Conservation (phyloP, 1,140 invertebrate species). For the Epicauta chinensis region DNA sequence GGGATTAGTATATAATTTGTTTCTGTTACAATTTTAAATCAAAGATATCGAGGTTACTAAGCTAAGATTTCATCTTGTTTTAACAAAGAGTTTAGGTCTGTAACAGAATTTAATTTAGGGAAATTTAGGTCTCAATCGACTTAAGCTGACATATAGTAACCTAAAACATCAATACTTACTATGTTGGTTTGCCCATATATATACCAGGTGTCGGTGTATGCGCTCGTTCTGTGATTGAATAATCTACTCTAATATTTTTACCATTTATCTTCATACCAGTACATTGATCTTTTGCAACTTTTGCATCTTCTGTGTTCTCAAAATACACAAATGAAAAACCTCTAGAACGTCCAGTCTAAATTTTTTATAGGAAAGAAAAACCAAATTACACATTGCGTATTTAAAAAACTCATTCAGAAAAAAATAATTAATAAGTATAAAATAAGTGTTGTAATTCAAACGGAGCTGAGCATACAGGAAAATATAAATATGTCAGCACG, state of each 20-base stretch:
- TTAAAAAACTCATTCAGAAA: no score
- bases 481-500: conserved; percentile 17
- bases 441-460: conserved; percentile 14
- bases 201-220: conserved; percentile 97
- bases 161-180: conserved; percentile 46
- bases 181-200: conserved; percentile 92
- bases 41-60: no score
- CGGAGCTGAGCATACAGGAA: conserved; percentile 19
- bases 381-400: no score
- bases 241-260: conserved; percentile 89
- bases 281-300: conserved; percentile 89
- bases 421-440: no score
- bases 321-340: conserved; percentile 98
- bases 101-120: no score
- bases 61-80: no score
- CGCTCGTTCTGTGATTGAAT: conserved; percentile 93
- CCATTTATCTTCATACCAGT: conserved; percentile 93
- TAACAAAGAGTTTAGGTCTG: no score
- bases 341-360: conserved; percentile 80
- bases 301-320: conserved; percentile 81
- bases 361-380: no score
- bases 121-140: no score
- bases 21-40: no score
- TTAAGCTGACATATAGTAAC: no score
- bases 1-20: no score